Conservation (phyloP, 2,888 invertebrate genomes). For the Parnassius glacialis region DNA sequence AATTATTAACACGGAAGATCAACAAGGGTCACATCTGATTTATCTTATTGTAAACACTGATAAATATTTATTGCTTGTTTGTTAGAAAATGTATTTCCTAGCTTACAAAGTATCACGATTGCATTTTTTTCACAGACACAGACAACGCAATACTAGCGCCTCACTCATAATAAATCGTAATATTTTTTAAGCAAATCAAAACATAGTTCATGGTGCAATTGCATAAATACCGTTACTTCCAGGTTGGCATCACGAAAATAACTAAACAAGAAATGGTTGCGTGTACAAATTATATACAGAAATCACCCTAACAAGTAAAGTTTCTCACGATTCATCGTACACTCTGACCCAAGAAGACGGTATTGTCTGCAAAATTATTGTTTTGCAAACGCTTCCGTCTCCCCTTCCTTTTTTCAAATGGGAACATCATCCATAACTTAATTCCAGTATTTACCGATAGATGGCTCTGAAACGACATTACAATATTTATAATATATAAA, state of each 20-base stretch:
- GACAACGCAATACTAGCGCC: slow-evolving; percentile 1
- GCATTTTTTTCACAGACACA: not conserved
- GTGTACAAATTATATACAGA: slow-evolving; percentile 61
- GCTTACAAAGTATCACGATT: not conserved
- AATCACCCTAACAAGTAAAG: slow-evolving; percentile 56
- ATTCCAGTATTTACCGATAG: slow-evolving; percentile 8
- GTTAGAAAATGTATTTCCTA: slow-evolving; percentile 18
- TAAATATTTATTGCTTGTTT: slow-evolving; percentile 14
- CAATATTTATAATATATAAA: no score
- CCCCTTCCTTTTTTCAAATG: slow-evolving; percentile 39
- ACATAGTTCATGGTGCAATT: slow-evolving; percentile 1
- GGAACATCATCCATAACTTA: slow-evolving; percentile 2
- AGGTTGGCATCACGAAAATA: slow-evolving; percentile 55
- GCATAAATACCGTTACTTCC: slow-evolving; percentile 58
- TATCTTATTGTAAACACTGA: slow-evolving; percentile 24
- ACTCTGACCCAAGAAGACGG: slow-evolving; percentile 58
- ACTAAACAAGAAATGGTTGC: slow-evolving; percentile 57
- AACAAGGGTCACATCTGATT: slow-evolving; percentile 16
- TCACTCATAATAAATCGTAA: not conserved
- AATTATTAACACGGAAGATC: slow-evolving; percentile 22
- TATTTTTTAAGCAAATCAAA: not conserved
- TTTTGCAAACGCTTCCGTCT: slow-evolving; percentile 63
- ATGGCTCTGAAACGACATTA: slow-evolving; percentile 16
- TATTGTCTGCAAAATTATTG: slow-evolving; percentile 66
- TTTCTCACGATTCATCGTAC: slow-evolving; percentile 60